Evolutionary conservation across 2,797 vertebrate species (phyloP).

Genomic region (Hirundo rustica): DNA sequence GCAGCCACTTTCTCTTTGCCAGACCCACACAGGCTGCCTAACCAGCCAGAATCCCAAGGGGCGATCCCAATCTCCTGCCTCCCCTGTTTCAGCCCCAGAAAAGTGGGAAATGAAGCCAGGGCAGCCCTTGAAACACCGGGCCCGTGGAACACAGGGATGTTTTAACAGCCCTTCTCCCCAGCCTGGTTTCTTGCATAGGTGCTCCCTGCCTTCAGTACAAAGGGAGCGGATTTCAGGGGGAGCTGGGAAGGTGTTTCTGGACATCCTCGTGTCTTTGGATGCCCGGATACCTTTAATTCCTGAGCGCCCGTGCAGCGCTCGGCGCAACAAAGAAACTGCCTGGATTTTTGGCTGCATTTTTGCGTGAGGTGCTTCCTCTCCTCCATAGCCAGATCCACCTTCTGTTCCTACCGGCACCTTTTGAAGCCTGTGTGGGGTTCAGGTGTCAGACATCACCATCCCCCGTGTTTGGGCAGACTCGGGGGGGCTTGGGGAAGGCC

Average conservation of each 20-base stretch:
- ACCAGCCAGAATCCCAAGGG: slow-evolving; percentile 42
- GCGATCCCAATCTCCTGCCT: slow-evolving; percentile 56
- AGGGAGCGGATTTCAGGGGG: neutral
- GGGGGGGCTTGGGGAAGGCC: neutral
- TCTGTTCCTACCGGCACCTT: neutral
- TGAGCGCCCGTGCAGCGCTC: neutral
- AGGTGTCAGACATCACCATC: neutral
- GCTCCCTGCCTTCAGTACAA: neutral
- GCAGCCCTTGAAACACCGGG: neutral
- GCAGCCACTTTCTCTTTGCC: slow-evolving; percentile 60
- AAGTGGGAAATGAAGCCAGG: neutral
- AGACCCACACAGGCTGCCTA: slow-evolving; percentile 58
- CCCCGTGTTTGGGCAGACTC: accelerated
- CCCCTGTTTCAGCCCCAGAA: neutral
- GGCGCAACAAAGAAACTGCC: neutral
- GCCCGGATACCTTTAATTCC: neutral
- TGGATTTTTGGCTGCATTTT: neutral
- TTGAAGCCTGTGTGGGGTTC: neutral
- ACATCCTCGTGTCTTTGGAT: neutral
- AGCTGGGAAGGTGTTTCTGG: neutral
- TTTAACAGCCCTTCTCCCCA: neutral
- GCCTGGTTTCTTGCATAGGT: neutral
- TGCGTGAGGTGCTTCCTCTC: neutral
- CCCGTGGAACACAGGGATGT: neutral
- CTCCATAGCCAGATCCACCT: neutral